Base-by-base conservation (phyloP, 2,113 vertebrate species). In the Clarias gariepinus region DNA sequence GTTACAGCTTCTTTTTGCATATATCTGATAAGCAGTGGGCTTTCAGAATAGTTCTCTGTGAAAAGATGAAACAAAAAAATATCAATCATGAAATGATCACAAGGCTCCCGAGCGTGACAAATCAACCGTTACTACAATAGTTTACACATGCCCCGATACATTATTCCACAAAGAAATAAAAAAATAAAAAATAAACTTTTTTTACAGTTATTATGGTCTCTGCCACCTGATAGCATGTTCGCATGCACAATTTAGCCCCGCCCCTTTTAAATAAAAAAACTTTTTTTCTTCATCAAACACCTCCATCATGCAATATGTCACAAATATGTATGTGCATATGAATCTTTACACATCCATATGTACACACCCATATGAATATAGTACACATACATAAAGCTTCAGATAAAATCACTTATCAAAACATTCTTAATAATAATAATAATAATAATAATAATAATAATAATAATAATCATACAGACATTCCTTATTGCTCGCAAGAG, bases 1-100 rank as follows among this genome's bases (percentile, higher is more conserved):
- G 93, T 94, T 92, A 93, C 90, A 94, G 92, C 93, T 94, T 95
- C 92, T 93, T 93, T 94, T 95, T 95, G 95, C 94, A 96, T 95
- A 95, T 93, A 94, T 94, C 91, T 94, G 94, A 94, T 90, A 92
- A 95, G 92, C 92, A 88, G 92, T 73, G 91, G 91, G 90, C 93
- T 94, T 89, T 94, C 93, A 94, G 92, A 94, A 94, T 89, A 92
- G 92, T 93, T 95, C 90, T 94, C 91, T 93, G 92, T 93, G 91
- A 93, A 94, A 92, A 93, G 90, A 94, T 89, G 94, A 90, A 89
- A 88, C 91, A 91, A 73, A 86, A 85, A 60, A 74, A 89, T 90
- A 85, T 85, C 92, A 90, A 94, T 92, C 92, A 92, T 94, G 93
- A 90, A 84, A 89, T 91, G 90, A 90, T 85, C 68, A 87, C 87